Evolutionary conservation across 2,797 vertebrate genomes (phyloP), one percentile per base, ranked within the genome.

Genomic region (Darevskia nairensis): DNA sequence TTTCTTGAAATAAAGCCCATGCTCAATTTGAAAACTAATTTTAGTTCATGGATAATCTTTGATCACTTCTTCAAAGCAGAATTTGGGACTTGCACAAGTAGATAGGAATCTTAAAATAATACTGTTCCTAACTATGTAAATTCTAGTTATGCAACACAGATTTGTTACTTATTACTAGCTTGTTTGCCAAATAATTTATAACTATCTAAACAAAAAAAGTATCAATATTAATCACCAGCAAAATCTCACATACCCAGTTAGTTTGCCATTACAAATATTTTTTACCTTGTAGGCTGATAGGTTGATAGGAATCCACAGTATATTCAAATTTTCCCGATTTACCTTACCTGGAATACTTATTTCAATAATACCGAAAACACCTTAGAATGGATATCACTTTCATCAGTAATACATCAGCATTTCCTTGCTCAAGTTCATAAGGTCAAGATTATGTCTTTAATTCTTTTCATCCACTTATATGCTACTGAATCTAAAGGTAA

Each of bases 401-500:
- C 11, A 32, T 75, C n/a, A 75, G 55, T 19, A 64, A 41, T 13
- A 27, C 27, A 44, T 69, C 15, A n/a, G 66, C n/a, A 32, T 41
- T 27, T 39, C 17, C 6, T 27, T 46, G 2, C 35, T 61, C 32
- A 81, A 61, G 35, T 44, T 8, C 41, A 32, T 44, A 87, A 44
- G 78, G 25, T 81, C 35, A 87, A 81, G 68, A 81, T 64, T 88
- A n/a, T 2, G 3, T 64, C 50, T 44, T 50, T 75, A 79, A 61
- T 61, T 74, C 76, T 46, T 35, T 80, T 76, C 87, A 80, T 80
- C 82, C 87, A 80, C 46, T 88, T 78, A 84, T 59, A 84, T 76
- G 35, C 46, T 59, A 61, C 32, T 84, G 66, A 59, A 11, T 84
- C 66, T 84, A 79, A 79, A 68, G 27, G 13, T 84, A 79, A 88